Evolutionary conservation across 2,113 vertebrate genomes (phyloP).

Genomic region (Apus apus): DNA sequence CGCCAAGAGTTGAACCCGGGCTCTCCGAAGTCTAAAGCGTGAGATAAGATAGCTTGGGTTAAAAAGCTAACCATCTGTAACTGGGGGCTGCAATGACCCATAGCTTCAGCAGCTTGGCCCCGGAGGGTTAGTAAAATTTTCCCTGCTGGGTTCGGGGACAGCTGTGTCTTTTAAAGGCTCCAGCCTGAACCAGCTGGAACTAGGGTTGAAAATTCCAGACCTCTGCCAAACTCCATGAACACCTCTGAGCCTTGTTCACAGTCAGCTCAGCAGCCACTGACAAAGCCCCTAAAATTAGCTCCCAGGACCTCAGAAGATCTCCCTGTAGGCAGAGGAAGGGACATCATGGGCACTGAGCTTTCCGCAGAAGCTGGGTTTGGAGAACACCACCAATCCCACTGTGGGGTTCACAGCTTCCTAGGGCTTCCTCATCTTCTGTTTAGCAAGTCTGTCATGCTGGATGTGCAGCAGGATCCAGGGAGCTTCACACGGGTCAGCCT

Average conservation of each 20-base stretch:
- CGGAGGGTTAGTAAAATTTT: not conserved
- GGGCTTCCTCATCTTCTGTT: not conserved
- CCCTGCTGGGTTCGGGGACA: not conserved
- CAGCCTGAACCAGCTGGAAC: not conserved
- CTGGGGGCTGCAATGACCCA: not conserved
- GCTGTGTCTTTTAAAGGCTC: slow-evolving; percentile 1
- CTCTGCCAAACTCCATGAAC: not conserved
- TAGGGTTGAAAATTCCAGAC: not conserved
- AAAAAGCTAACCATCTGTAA: slow-evolving; percentile 39
- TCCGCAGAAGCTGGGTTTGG: not conserved
- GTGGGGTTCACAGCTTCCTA: accelerated
- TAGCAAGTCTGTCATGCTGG: not conserved
- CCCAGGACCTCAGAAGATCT: not conserved
- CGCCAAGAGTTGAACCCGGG: slow-evolving; percentile 23
- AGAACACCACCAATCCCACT: accelerated
- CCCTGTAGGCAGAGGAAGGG: not conserved
- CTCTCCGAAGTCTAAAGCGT: not conserved
- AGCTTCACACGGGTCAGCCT: not conserved
- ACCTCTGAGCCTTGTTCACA: not conserved
- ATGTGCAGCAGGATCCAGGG: not conserved
- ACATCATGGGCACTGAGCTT: not conserved
- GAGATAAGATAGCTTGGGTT: slow-evolving; percentile 60
- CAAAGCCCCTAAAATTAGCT: not conserved
- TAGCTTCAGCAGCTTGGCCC: not conserved
- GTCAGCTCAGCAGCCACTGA: not conserved